Evolutionary conservation across 1,140 invertebrate species (phyloP).

Genomic region (Prorops nasuta): DNA sequence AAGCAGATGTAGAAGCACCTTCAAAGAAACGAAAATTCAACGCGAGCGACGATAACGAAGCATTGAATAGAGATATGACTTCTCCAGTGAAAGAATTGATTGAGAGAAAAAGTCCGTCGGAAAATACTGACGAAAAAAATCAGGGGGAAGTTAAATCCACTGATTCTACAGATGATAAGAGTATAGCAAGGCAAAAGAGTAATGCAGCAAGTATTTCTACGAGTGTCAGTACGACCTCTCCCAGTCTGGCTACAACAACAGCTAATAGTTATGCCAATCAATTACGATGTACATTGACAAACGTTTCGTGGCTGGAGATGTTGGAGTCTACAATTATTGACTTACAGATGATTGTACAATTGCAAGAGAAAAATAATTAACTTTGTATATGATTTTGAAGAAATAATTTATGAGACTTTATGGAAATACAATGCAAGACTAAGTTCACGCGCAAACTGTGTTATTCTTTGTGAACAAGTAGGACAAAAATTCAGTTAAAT

Average conservation of each 20-base stretch:
- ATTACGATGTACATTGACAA: constrained; percentile 39
- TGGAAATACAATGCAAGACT: constrained; percentile 12
- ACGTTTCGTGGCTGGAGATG: constrained; percentile 51
- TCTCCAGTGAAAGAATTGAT: constrained; percentile 19
- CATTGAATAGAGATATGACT: constrained; percentile 15
- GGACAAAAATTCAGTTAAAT: constrained; percentile 10
- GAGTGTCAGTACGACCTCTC: constrained; percentile 10
- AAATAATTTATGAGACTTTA: constrained; percentile 18
- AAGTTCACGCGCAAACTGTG: constrained; percentile 16
- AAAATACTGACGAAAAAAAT: constrained; percentile 8
- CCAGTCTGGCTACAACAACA: constrained; percentile 21
- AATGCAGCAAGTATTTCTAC: constrained; percentile 23
- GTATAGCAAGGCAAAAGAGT: constrained; percentile 20
- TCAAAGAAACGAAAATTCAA: constrained; percentile 51
- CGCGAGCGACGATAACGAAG: constrained; percentile 26
- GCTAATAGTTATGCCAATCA: constrained; percentile 41
- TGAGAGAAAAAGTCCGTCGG: constrained; percentile 18
- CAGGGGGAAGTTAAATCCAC: constrained; percentile 23
- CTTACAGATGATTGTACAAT: constrained; percentile 49
- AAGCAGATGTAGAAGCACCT: constrained; percentile 41
- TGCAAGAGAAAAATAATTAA: constrained; percentile 46
- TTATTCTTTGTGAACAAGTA: constrained; percentile 18
- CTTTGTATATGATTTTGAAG: constrained; percentile 15
- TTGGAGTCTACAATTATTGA: constrained; percentile 52
- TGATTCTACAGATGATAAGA: constrained; percentile 29